phyloP scores from a whole-genome alignment of 1,140 invertebrate genomes.

The Araneus ventricosus region DNA sequence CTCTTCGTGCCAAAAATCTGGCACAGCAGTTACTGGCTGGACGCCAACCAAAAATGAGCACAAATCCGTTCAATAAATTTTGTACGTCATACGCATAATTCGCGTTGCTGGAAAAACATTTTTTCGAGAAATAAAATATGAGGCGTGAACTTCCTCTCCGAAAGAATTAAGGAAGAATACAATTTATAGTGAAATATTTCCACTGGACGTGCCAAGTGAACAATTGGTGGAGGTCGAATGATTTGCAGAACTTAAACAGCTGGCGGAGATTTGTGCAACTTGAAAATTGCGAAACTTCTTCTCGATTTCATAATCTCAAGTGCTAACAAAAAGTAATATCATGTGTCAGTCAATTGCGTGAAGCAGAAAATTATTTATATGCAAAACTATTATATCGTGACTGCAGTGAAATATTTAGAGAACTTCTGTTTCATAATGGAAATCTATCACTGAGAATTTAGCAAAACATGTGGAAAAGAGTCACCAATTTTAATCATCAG shows the following conservation, averaged over 20 bases:
- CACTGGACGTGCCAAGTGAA: not conserved
- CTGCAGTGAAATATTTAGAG: no score
- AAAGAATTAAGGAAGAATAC: not conserved
- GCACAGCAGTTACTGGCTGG: not conserved
- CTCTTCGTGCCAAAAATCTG: not conserved
- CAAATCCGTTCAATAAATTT: slow-evolving; percentile 6
- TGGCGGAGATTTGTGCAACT: not conserved
- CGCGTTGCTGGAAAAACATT: not conserved
- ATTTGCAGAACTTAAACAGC: not conserved
- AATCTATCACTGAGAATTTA: no score
- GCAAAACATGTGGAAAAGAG: no score
- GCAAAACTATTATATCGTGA: no score
- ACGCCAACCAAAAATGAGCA: not conserved
- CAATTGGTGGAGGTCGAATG: not conserved
- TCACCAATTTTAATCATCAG: no score
- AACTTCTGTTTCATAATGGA: no score
- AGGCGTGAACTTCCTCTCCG: slow-evolving; percentile 2
- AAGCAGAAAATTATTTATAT: no score
- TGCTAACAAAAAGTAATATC: no score
- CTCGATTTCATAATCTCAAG: no score
- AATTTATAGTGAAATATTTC: not conserved
- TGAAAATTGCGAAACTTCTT: no score
- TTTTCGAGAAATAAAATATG: not conserved
- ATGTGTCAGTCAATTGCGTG: no score
- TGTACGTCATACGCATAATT: not conserved